These are phyloP conservation scores for Pteronotus mesoamericanus DNA, from an alignment of 2,797 vertebrate species.

Conservation along the genomic window DNA sequence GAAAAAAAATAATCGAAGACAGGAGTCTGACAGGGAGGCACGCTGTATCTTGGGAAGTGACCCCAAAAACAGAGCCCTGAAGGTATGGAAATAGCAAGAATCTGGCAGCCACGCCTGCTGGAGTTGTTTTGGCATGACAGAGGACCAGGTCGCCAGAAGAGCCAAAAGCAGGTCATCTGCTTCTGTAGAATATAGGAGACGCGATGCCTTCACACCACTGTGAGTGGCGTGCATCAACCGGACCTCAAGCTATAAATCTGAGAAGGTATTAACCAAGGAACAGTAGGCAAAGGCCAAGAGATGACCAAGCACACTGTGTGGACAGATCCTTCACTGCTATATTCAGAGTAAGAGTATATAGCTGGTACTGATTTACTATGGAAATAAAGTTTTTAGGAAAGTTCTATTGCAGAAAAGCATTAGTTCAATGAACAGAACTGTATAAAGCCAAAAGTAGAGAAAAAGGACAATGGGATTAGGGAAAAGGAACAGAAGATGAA, in stretches of 20 bases:
- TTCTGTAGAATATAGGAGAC: not conserved
- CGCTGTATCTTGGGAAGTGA: not conserved
- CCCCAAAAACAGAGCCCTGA: not conserved
- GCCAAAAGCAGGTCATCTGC: not conserved
- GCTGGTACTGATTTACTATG: not conserved
- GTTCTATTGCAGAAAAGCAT: not conserved
- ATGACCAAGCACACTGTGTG: not conserved
- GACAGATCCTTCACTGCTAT: not conserved
- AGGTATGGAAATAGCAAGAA: not conserved
- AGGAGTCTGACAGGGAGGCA: not conserved
- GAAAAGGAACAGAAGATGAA: not conserved
- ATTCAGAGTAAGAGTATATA: not conserved
- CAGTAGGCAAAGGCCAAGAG: not conserved
- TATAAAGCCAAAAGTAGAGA: not conserved
- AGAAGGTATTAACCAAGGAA: not conserved
- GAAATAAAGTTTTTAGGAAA: conserved; percentile 6
- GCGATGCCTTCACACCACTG: not conserved
- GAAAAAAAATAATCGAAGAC: not conserved
- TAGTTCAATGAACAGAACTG: not conserved
- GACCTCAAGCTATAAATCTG: not conserved
- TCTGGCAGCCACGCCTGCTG: not conserved
- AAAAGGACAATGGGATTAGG: not conserved
- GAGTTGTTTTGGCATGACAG: not conserved
- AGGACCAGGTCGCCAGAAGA: not conserved
- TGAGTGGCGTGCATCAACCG: not conserved